A percentile compares a stretch with the other conserved stretches of the same genome.
These are phyloP conservation scores for Odocoileus hemionus DNA, from an alignment of 2,113 vertebrate genomes.

Conservation along the genomic window DNA sequence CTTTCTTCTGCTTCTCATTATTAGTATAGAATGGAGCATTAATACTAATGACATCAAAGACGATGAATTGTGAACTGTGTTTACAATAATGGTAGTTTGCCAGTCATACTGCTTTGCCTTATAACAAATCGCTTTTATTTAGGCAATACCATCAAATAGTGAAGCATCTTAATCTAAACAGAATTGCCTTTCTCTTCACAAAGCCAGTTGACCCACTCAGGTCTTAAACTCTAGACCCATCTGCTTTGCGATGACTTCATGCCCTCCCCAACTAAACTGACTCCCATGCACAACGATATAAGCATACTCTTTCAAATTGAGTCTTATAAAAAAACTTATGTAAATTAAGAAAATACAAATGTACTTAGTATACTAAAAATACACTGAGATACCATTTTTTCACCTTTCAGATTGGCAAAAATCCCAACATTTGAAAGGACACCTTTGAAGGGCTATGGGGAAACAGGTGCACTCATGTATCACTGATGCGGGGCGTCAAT, in stretches of 20 bases:
- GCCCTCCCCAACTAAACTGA: not conserved
- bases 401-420: not conserved
- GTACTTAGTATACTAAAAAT: not conserved
- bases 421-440: not conserved
- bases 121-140: not conserved
- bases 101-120: not conserved
- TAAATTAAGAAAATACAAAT: slow-evolving; percentile 10
- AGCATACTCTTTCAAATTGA: not conserved
- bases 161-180: not conserved
- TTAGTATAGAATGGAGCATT: not conserved
- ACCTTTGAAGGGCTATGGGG: not conserved
- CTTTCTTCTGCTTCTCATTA: not conserved
- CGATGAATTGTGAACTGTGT: not conserved
- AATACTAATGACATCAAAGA: not conserved
- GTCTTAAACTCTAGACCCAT: not conserved
- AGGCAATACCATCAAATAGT: not conserved
- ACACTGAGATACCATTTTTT: not conserved
- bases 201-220: not conserved
- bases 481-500: not conserved
- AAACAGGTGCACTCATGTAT: not conserved
- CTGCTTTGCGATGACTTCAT: not conserved
- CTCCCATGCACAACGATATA: not conserved
- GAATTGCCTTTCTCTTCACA: not conserved
- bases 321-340: not conserved
- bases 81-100: not conserved